Evolutionary conservation across 1,140 invertebrate genomes (phyloP), one percentile per base, ranked within the genome.

Genomic region (Caenorhabditis remanei): DNA sequence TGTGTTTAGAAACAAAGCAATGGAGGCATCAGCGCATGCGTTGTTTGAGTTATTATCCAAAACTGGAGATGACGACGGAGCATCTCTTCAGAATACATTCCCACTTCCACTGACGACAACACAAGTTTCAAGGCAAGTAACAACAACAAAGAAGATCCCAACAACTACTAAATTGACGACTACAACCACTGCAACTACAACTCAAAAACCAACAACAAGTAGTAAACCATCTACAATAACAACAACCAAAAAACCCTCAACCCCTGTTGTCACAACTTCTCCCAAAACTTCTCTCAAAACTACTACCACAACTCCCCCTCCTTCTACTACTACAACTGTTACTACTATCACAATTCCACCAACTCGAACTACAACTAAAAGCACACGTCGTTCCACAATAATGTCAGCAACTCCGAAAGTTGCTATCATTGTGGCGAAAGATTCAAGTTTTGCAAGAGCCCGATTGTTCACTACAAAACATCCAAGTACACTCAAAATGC

Each of bases 41-140:
- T 58, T 88, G 24, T 88, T 88, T 83, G 85, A 50, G 58, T 55
- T 88, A 40, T 32, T 75, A 16, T 83, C 85, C 21, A 83, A 87
- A 55, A 86, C 83, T 75, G 50, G 48, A 83, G 85, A 89, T 71
- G 75, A 48, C n/a, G 61, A 65, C 11, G 86, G 14, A 55, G 40
- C 82, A 7, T n/a, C 24, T 48, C 46, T 71, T 79, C 63, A 90
- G 63, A 87, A 90, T 84, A 88, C 79, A 48, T 90, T 90, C 87
- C 56, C 90, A 3, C 84, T 90, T 50, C 86, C 89, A 5, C 32
- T 89, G 41, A 43, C 85, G 13, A 82, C 89, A 32, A 90, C 84
- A 41, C 11, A 56, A 84, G 16, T 46, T 19, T 48, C 55, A 87
- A 65, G 55, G 63, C 53, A 65, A 83, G 32, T 48, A 21, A 84